Evolutionary conservation across 2,113 vertebrate genomes (phyloP), one percentile per base, ranked within the genome.

Genomic region (Gambusia holbrooki): DNA sequence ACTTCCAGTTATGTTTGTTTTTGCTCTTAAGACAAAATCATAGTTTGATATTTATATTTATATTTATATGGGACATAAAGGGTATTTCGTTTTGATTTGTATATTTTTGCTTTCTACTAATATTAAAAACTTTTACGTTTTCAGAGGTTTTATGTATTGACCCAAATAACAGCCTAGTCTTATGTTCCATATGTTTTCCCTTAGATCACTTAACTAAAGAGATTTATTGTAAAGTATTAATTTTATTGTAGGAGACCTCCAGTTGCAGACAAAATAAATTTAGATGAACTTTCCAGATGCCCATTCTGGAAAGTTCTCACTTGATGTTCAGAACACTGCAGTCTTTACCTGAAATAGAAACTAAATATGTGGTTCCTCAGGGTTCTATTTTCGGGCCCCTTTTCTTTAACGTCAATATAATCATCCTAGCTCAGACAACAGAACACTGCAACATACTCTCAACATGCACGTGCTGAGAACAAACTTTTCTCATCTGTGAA

Each of bases 31-130:
- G 74, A 85, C 75, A 58, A 86, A 90, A 90, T 87, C 87, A 92
- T 95, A 94, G 94, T 88, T 86, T 92, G 94, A 93, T 97, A 96
- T 98, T 97, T 97, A 96, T 97, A 87, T 77, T 89, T n/a, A n/a
- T n/a, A n/a, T n/a, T 73, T 93, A 94, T 94, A 93, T 92, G 95
- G 92, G 93, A 93, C 79, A 90, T 92, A 90, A 94, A 94, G 94
- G 94, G 95, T 94, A 94, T 93, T 90, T 93, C 92, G 87, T 92
- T 92, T 94, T 92, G 92, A 95, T 96, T 95, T 97, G 96, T 98
- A 96, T 97, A 97, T 97, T 97, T 96, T 96, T 96, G 95, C 95
- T 95, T 94, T 96, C 96, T 96, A 95, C 93, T 82, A 95, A 91
- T 77, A 79, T 84, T 71, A 30, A 84, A 62, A 93, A 90, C 90